phyloP scores from a whole-genome alignment of 1,140 invertebrate genomes.

The Ceratina japonica region DNA sequence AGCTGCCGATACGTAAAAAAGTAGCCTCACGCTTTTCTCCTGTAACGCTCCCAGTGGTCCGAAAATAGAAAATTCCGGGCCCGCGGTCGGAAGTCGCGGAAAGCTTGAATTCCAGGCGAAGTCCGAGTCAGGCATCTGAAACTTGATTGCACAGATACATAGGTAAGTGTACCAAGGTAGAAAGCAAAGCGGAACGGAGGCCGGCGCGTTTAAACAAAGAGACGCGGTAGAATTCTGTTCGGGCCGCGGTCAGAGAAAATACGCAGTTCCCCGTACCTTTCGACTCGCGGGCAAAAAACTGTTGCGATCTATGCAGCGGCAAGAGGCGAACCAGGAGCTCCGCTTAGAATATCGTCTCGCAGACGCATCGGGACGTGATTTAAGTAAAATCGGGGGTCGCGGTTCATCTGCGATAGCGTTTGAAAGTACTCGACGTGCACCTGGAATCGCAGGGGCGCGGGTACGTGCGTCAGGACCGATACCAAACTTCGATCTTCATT shows the following conservation, averaged over 20 bases:
- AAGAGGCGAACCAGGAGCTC: too few relatives aligned
- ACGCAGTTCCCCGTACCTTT: neutral
- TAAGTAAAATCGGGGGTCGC: too few relatives aligned
- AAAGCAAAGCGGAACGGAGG: neutral
- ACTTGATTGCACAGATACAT: neutral
- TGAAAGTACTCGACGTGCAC: neutral
- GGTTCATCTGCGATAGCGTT: too few relatives aligned
- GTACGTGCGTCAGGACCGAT: slow-evolving; percentile 32
- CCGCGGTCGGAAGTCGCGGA: too few relatives aligned
- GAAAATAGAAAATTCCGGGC: neutral
- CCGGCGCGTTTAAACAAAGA: slow-evolving; percentile 8
- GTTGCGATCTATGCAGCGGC: neutral
- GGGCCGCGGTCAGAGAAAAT: neutral
- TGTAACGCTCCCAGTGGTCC: neutral
- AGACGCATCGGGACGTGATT: too few relatives aligned
- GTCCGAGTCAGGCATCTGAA: too few relatives aligned
- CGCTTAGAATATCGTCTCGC: too few relatives aligned
- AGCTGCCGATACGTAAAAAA: neutral
- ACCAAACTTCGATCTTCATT: slow-evolving; percentile 51
- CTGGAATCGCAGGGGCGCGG: neutral
- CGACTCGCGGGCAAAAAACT: neutral
- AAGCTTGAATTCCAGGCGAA: too few relatives aligned
- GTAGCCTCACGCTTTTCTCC: too few relatives aligned
- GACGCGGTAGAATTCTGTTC: slow-evolving; percentile 1
- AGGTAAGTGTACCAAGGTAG: neutral